Base-by-base conservation (phyloP, 23 tunicate genomes). In the Diplosoma virens region DNA sequence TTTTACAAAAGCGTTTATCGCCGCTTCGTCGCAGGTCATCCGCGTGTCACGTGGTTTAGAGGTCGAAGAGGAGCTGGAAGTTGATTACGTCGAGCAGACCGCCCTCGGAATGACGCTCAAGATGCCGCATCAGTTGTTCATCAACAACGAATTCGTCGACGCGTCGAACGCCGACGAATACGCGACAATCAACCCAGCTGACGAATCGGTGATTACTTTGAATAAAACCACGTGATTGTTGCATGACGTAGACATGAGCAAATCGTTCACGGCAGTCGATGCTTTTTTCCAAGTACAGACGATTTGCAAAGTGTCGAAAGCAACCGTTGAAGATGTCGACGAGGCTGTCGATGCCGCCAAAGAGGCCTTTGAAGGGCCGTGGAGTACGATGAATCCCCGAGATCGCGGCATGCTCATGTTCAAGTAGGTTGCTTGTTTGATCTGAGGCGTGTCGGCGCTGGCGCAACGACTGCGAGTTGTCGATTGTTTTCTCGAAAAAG, bases 311-410 rank as follows among this genome's bases (percentile, higher is more conserved):
- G 92, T 92, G 34, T 92, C 97, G 33, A 92, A 92, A 71, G 97
- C 97, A 35, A 85, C 97, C 0, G 87, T 92, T 34, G 92, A 92
- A 58, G 97, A 92, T 75, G 97, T 92, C 31, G 92, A 92, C 67
- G 97, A 92, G 45, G 97, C 97, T 27, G 97, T 92, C 3, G 92
- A 77, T 30, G 97, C 97, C 26, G 97, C 97, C 0, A 92, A 85
- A 54, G 97, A 92, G 30, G 97, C 97, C 7, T 92, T 92, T 76
- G 84, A 92, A 63, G 90, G 92, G 27, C 83, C 92, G 24, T 81
- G 97, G 92, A 30, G 75, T 0, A 29, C 86, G 25, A 92, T 92
- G 92, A 92, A 92, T 76, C 88, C 97, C 1, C 75, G 97, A 26
- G 97, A 92, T 47, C 63, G 86, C 30, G 97, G 97, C 33, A 73